Evolutionary conservation across 2,113 vertebrate genomes (phyloP).

Genomic region (Embiotoca jacksoni): DNA sequence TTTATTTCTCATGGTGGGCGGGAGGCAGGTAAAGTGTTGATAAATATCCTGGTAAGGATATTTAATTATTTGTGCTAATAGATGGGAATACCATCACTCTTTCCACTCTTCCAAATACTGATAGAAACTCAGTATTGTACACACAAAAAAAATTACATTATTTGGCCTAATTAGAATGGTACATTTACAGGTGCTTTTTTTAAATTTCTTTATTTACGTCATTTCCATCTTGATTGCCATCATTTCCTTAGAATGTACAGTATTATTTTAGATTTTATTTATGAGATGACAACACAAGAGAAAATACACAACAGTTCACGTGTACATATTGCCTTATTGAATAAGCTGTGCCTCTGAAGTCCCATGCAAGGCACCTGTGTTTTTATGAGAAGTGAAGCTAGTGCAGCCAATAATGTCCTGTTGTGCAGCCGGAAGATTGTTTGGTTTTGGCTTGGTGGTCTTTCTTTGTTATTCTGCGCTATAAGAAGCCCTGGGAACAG

Average conservation of each 20-base stretch:
- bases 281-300: constrained; percentile 55
- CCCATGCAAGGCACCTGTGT: constrained; percentile 51
- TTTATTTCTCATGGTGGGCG: constrained; percentile 1
- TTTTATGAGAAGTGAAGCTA: constrained; percentile 43
- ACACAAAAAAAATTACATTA: background rate
- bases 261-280: constrained; percentile 65
- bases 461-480: constrained; percentile 29
- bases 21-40: background rate
- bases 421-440: constrained; percentile 43
- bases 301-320: constrained; percentile 42
- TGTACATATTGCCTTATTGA: constrained; percentile 90
- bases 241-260: constrained; percentile 74
- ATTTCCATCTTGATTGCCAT: constrained; percentile 30
- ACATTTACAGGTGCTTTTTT: constrained; percentile 36
- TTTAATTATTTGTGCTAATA: too few species aligned
- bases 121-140: constrained; percentile 18
- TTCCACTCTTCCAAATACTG: background rate
- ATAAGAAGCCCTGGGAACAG: constrained; percentile 39
- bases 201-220: background rate
- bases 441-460: constrained; percentile 28
- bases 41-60: too few species aligned
- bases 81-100: too few species aligned
- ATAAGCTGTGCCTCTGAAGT: constrained; percentile 76
- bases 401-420: constrained; percentile 37
- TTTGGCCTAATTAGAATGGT: constrained; percentile 33